Conservation (phyloP, 2,888 invertebrate genomes). For the Epsilonema sp. region DNA sequence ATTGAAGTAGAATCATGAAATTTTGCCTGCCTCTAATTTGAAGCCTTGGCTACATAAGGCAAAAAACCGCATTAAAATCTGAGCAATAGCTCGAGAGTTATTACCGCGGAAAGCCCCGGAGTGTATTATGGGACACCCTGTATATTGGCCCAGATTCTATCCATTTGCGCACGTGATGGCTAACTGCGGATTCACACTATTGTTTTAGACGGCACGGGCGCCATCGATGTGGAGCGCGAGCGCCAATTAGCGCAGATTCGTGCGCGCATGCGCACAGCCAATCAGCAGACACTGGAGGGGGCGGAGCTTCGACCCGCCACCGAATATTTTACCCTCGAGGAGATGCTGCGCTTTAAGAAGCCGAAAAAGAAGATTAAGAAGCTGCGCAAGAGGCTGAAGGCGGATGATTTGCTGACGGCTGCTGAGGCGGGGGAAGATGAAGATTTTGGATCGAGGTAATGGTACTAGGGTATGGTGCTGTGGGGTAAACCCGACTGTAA, state of each 20-base stretch:
- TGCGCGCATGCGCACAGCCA: background rate
- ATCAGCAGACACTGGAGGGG: constrained; percentile 47
- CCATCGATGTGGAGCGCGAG: constrained; percentile 14
- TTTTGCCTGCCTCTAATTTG: no score
- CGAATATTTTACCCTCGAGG: constrained; percentile 68
- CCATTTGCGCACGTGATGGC: no score
- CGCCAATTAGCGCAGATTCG: background rate
- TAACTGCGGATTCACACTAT: no score
- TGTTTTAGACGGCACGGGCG: constrained; percentile 17
- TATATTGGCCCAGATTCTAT: no score
- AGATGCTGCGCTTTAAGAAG: constrained; percentile 40
- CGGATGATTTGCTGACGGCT: constrained; percentile 17
- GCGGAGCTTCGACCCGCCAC: constrained; percentile 51
- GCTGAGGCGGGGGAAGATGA: background rate
- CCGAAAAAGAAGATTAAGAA: constrained; percentile 22
- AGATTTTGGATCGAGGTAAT: constrained; percentile 11
- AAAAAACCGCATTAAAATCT: no score
- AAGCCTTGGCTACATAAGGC: no score
- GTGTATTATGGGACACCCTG: no score
- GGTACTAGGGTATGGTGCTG: no score
- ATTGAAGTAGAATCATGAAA: no score
- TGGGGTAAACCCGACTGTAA: no score
- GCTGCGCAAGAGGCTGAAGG: constrained; percentile 18
- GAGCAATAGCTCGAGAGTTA: no score
- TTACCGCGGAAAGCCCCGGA: no score